A percentile compares a stretch with the other conserved stretches of the same genome.
phyloP scores from a whole-genome alignment of 2,888 invertebrate species.

The Griposia aprilina region DNA sequence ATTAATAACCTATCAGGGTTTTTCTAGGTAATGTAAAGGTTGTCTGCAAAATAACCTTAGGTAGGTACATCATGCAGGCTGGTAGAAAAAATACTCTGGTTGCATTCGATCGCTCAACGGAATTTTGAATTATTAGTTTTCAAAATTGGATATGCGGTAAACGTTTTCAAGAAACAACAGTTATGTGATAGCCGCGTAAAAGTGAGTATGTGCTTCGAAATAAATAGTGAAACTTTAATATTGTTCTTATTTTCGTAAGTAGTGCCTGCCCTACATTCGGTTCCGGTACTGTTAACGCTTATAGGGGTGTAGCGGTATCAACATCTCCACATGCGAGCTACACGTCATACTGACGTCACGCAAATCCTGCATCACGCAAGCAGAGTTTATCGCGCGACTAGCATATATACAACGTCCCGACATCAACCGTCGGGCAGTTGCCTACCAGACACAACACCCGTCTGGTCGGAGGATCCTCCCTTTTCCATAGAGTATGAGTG shows the following conservation, averaged over 20 bases:
- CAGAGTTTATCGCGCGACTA: too few species aligned
- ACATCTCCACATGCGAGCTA: too few species aligned
- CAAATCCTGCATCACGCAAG: too few species aligned
- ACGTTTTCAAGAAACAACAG: neutral
- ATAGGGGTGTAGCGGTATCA: too few species aligned
- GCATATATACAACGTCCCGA: too few species aligned
- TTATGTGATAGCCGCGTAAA: neutral
- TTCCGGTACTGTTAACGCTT: neutral
- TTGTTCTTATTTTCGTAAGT: neutral
- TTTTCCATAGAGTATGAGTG: too few species aligned
- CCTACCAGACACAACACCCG: too few species aligned
- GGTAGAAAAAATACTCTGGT: neutral
- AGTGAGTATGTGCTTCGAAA: neutral
- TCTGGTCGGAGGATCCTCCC: too few species aligned
- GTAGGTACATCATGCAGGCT: neutral
- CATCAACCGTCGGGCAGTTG: too few species aligned
- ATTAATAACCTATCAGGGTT: neutral
- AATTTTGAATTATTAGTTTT: neutral
- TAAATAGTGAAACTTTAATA: too few species aligned
- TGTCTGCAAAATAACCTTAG: neutral
- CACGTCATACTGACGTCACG: too few species aligned
- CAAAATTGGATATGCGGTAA: neutral
- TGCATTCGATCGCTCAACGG: neutral
- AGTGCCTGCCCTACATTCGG: neutral
- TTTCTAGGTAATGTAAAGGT: neutral